Evolutionary conservation across 1,140 invertebrate genomes (phyloP).

Genomic region (Drosophila subpulchrella): DNA sequence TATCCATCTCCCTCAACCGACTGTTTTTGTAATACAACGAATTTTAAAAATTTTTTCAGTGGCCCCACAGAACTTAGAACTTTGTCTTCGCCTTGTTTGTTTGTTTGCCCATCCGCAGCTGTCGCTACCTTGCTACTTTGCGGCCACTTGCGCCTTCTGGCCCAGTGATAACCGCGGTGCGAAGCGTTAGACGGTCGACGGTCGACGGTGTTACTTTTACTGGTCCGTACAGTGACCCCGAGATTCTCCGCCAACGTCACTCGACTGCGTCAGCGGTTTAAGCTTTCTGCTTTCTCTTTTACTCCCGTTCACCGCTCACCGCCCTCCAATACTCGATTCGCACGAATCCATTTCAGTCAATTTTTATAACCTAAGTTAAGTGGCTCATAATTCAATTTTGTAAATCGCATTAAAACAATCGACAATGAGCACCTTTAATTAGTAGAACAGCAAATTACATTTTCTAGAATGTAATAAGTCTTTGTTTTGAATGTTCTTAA

Average conservation of each 20-base stretch:
- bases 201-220: conserved; percentile 26
- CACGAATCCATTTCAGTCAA: neutral
- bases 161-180: conserved; percentile 26
- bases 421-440: no score
- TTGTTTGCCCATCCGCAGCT: conserved; percentile 5
- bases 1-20: neutral
- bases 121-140: conserved; percentile 2
- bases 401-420: neutral
- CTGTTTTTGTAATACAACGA: neutral
- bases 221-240: conserved; percentile 38
- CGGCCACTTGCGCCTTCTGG: conserved; percentile 10
- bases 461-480: no score
- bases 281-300: conserved; percentile 32
- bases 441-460: no score
- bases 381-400: neutral
- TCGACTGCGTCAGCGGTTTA: conserved; percentile 21
- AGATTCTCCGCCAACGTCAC: conserved; percentile 23
- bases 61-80: neutral
- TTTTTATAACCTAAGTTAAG: neutral
- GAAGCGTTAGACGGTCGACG: conserved; percentile 5
- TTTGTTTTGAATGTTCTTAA: no score
- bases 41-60: neutral
- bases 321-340: neutral
- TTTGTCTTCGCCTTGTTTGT: conserved; percentile 10
- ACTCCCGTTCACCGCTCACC: conserved; percentile 5